Evolutionary conservation across 1,140 invertebrate species (phyloP), one percentile per base, ranked within the genome.

Genomic region (Halyomorpha halys): DNA sequence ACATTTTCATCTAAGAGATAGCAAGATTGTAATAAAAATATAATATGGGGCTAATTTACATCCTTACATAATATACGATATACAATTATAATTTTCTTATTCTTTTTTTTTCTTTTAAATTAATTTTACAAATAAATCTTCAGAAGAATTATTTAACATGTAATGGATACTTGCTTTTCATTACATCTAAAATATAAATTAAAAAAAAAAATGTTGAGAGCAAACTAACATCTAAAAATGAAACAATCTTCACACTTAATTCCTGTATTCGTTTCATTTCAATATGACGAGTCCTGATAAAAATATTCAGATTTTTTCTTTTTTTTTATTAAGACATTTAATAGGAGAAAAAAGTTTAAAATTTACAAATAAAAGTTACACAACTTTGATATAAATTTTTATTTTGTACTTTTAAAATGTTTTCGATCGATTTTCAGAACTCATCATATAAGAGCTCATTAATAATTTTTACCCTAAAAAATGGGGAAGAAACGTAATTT

Each of bases 1-100:
- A 56, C 53, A 56, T 23, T 23, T 56, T 56, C 34, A 56, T 25
- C 23, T 56, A 56, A 56, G 23, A 56, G 53, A 56, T 56, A 56
- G 53, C 53, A 56, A 56, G 53, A 56, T 56, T 56, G 53, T 56
- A 56, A 56, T 56, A 56, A 56, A 56, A 56, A 56, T 56, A 56
- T 56, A 56, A 56, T 56, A 56, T 56, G 27, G 53, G 53, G 23
- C 21, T 56, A 56, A 56, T 56, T 56, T 56, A 56, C 53, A 56
- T 25, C 53, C 23, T 56, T 49, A 49, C 3, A 8, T 23, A 56
- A 23, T 56, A 56, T 23, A 21, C 9, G 23, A 56, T 56, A 56
- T 23, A 56, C 23, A 56, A 23, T 56, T 56, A 23, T 56, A 23
- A 23, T 56, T 23, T 56, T 13, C 53, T 27, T 23, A 9, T 25